These are phyloP conservation scores for Notothenia coriiceps DNA, from an alignment of 2,113 vertebrate species.

Conservation along the genomic window DNA sequence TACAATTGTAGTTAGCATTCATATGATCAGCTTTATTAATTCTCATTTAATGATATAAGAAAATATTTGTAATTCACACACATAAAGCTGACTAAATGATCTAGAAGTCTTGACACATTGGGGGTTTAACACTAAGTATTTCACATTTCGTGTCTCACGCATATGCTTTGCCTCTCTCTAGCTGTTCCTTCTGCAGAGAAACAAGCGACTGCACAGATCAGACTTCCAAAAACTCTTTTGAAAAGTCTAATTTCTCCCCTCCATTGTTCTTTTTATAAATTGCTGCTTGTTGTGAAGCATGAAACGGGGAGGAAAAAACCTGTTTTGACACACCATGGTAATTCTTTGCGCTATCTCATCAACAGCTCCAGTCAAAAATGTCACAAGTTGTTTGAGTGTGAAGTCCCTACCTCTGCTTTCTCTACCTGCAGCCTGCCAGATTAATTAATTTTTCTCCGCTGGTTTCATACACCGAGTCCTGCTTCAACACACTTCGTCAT, in stretches of 20 bases:
- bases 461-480: constrained; percentile 14
- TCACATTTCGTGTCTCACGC: neutral
- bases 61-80: neutral
- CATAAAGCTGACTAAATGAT: neutral
- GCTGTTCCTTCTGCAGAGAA: constrained; percentile 22
- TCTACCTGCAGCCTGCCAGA: constrained; percentile 61
- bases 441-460: constrained; percentile 67
- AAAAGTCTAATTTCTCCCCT: constrained; percentile 63
- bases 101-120: neutral
- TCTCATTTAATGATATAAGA: neutral
- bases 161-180: constrained; percentile 9
- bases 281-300: constrained; percentile 54
- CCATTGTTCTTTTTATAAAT: constrained; percentile 71
- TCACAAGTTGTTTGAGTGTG: constrained; percentile 78
- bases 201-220: constrained; percentile 15
- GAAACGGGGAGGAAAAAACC: constrained; percentile 51
- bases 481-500: constrained; percentile 51
- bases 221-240: constrained; percentile 52
- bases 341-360: constrained; percentile 74
- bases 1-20: neutral
- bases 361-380: constrained; percentile 77
- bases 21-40: neutral
- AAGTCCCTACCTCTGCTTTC: constrained; percentile 59
- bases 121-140: neutral
- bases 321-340: constrained; percentile 72